Evolutionary conservation across 2,888 invertebrate genomes (phyloP).

Genomic region (Drosophila imparisetae): DNA sequence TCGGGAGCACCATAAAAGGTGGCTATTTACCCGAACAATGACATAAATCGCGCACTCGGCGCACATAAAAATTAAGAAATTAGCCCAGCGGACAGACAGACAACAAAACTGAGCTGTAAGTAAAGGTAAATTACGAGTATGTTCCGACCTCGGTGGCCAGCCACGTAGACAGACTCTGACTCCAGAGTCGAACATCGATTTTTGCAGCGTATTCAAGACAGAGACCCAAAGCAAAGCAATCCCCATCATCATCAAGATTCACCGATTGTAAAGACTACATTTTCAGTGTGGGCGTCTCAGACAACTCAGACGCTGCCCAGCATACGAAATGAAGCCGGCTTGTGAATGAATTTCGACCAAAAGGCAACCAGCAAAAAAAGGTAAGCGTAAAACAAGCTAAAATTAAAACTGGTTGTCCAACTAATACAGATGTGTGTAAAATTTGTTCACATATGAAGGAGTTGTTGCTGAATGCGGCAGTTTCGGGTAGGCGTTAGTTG

Average conservation of each 20-base stretch:
- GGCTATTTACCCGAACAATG: constrained; percentile 47
- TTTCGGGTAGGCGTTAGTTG: constrained; percentile 50
- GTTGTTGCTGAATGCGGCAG: constrained; percentile 21
- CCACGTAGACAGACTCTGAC: constrained; percentile 35
- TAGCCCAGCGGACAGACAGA: constrained; percentile 48
- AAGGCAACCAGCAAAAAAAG: background rate
- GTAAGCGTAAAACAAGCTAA: constrained; percentile 21
- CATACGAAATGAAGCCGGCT: constrained; percentile 70
- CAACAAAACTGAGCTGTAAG: constrained; percentile 34
- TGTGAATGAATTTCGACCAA: constrained; percentile 69
- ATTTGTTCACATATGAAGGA: constrained; percentile 23
- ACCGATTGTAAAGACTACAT: constrained; percentile 71
- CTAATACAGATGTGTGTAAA: constrained; percentile 29
- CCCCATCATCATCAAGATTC: constrained; percentile 17
- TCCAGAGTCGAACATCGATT: constrained; percentile 11
- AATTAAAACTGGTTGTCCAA: constrained; percentile 67
- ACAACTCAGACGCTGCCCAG: constrained; percentile 54
- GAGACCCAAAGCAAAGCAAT: constrained; percentile 26
- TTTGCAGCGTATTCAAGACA: constrained; percentile 24
- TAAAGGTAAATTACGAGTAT: constrained; percentile 55
- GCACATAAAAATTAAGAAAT: constrained; percentile 76
- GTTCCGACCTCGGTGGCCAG: constrained; percentile 19
- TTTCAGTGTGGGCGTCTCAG: constrained; percentile 68
- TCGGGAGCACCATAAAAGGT: constrained; percentile 54
- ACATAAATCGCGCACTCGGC: constrained; percentile 69